Evolutionary conservation across 1,140 invertebrate species (phyloP).

Genomic region (Cotesia typhae): DNA sequence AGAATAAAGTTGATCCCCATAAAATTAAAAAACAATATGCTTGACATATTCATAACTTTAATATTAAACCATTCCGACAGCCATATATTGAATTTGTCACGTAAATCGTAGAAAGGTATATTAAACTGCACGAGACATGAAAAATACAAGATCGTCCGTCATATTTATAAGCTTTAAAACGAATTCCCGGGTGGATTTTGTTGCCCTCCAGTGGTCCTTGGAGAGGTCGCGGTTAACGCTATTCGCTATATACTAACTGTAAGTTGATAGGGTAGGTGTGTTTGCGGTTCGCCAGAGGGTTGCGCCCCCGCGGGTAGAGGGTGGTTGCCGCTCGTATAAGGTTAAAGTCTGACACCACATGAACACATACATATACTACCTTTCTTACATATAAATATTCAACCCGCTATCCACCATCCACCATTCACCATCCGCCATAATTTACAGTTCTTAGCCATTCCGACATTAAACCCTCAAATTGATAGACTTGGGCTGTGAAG

Average conservation of each 20-base stretch:
- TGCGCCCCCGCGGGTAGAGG: background rate
- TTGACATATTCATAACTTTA: too few species aligned
- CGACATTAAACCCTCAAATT: too few species aligned
- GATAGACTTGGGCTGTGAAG: too few species aligned
- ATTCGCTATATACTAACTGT: background rate
- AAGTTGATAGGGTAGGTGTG: conserved; percentile 29
- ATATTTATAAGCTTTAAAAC: background rate
- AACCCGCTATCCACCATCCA: too few species aligned
- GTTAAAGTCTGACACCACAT: conserved; percentile 31
- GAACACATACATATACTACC: conserved; percentile 12
- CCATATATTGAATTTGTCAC: too few species aligned
- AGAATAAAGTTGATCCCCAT: too few species aligned
- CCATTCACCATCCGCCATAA: too few species aligned
- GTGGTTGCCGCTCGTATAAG: conserved; percentile 14
- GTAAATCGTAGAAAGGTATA: background rate
- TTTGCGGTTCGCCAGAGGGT: conserved; percentile 29
- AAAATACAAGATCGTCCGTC: conserved; percentile 25
- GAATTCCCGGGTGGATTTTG: conserved; percentile 20
- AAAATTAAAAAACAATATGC: too few species aligned
- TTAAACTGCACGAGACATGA: background rate
- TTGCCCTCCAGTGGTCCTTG: background rate
- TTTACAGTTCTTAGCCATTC: too few species aligned
- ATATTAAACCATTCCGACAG: too few species aligned
- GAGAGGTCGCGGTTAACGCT: conserved; percentile 24
- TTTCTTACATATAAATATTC: background rate